A percentile compares a stretch with the other conserved stretches of the same genome.
Conservation (phyloP, 2,888 invertebrate species). For the Liodrosophila aerea region DNA sequence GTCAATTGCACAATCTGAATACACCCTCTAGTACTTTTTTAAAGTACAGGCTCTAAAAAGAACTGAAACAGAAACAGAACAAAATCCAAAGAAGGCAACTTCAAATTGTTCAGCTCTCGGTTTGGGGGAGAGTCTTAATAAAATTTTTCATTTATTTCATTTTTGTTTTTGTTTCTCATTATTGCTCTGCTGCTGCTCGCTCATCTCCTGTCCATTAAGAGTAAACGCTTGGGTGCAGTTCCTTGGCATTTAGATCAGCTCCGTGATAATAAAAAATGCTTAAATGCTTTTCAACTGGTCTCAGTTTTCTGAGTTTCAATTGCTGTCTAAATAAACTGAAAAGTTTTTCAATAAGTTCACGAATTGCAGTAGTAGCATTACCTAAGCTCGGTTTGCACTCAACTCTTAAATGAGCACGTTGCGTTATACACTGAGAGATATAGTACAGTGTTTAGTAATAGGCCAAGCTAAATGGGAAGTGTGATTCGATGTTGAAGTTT, state of each 20-base stretch:
- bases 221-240: constrained; percentile 41
- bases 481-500: no score
- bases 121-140: constrained; percentile 30
- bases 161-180: background rate
- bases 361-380: constrained; percentile 38
- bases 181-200: background rate
- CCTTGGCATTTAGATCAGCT: constrained; percentile 43
- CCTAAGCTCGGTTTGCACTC: constrained; percentile 44
- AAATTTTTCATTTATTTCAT: constrained; percentile 34
- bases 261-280: constrained; percentile 35
- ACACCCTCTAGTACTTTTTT: no score
- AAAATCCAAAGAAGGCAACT: constrained; percentile 28
- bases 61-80: no score
- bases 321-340: background rate
- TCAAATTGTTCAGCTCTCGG: constrained; percentile 14
- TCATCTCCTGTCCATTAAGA: constrained; percentile 34
- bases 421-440: background rate
- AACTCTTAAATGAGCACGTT: constrained; percentile 38
- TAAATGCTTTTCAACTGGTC: constrained; percentile 18
- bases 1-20: no score
- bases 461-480: no score
- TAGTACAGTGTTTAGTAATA: no score
- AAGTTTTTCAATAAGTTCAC: constrained; percentile 9
- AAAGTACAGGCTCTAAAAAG: no score
- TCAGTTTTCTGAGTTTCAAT: constrained; percentile 11